These are phyloP conservation scores for Hesperophylax magnus DNA, from an alignment of 1,140 invertebrate genomes.

Conservation along the genomic window DNA sequence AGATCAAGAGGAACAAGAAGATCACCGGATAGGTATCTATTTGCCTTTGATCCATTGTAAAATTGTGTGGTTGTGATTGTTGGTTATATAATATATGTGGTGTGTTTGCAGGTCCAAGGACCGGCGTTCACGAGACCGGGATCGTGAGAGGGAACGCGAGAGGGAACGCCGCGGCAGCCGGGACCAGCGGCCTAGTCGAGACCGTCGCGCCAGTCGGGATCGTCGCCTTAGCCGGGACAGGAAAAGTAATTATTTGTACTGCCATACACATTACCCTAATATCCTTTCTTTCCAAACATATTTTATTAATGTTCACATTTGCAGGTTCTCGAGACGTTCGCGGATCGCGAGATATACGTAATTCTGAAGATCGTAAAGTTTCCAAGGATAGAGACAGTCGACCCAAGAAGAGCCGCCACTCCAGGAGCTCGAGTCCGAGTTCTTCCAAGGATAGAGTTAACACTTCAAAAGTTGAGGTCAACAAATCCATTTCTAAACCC, in stretches of 20 bases:
- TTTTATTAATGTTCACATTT: conserved; percentile 25
- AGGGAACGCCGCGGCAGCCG: conserved; percentile 53
- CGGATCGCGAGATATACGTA: conserved; percentile 59
- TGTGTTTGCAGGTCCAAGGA: conserved; percentile 61
- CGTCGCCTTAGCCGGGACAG: conserved; percentile 46
- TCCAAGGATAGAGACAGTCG: conserved; percentile 51
- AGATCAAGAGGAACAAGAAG: conserved; percentile 66
- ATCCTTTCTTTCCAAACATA: no score
- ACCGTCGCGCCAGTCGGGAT: conserved; percentile 55
- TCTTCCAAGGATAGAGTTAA: conserved; percentile 65
- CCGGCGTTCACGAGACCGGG: conserved; percentile 61
- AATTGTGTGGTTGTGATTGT: no score
- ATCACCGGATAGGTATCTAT: conserved; percentile 67
- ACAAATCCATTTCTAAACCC: conserved; percentile 60
- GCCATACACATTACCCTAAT: neutral
- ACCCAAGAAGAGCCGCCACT: conserved; percentile 47
- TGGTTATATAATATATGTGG: no score
- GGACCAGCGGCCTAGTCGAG: conserved; percentile 56
- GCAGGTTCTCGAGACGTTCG: conserved; percentile 49
- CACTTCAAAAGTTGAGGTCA: conserved; percentile 57
- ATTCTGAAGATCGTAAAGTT: conserved; percentile 49
- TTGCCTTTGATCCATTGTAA: no score
- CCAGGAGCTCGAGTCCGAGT: conserved; percentile 66
- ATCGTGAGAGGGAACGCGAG: conserved; percentile 20
- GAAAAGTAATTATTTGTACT: conserved; percentile 28